Percentiles rank a stretch among this genome's conserved stretches.
Conservation (phyloP, 2,797 vertebrate species). For the Gymnoscopelus microlampas region DNA sequence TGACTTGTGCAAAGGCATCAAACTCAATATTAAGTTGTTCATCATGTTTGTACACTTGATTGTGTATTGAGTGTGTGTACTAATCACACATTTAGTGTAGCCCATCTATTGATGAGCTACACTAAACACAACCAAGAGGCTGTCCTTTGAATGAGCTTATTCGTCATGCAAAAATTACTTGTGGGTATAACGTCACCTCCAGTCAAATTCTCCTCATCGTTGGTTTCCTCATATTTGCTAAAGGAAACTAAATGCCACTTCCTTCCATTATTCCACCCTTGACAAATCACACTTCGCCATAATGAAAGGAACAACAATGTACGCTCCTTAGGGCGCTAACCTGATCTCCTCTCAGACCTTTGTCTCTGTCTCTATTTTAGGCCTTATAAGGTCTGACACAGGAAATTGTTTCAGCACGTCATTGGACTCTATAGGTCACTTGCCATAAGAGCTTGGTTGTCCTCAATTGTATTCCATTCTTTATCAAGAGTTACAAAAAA, state of each 20-base stretch:
- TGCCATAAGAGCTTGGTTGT: background rate
- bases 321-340: slow-evolving; percentile 55
- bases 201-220: slow-evolving; percentile 49
- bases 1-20: background rate
- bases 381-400: slow-evolving; percentile 40
- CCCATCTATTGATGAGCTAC: too few species aligned
- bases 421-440: background rate
- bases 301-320: slow-evolving; percentile 65
- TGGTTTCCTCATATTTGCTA: slow-evolving; percentile 64
- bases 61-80: too few species aligned
- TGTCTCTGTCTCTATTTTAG: slow-evolving; percentile 35
- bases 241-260: slow-evolving; percentile 73
- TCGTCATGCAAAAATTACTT: slow-evolving; percentile 44
- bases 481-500: background rate
- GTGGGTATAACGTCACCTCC: slow-evolving; percentile 51
- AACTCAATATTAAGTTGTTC: background rate
- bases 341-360: slow-evolving; percentile 36
- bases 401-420: slow-evolving; percentile 16
- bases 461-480: background rate
- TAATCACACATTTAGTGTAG: too few species aligned
- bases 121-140: slow-evolving; percentile 39
- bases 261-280: slow-evolving; percentile 74
- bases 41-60: background rate
- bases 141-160: slow-evolving; percentile 44
- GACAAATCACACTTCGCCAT: slow-evolving; percentile 63